Base-by-base conservation (phyloP, 2,888 invertebrate species). In the Lithophane leautieri region DNA sequence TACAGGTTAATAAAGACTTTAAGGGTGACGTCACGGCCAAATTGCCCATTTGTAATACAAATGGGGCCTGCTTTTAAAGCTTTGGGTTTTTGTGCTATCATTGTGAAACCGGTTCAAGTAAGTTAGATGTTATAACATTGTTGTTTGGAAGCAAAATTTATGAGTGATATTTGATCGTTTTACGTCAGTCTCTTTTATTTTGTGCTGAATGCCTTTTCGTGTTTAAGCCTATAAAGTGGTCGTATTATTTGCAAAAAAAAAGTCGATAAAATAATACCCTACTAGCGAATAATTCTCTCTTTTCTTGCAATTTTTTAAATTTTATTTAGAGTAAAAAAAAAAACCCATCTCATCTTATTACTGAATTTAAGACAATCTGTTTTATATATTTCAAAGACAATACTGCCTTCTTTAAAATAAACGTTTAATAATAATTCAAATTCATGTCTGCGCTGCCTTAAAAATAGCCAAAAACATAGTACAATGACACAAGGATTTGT, bases 1-100 rank as follows among this genome's bases (percentile, higher is more conserved):
- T 60, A 66, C 60, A 40, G 76, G 81, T 73, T 70, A 75, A 8
- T 70, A 75, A 8, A 61, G 81, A 78, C 73, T 74, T 42, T 22
- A n/a, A 28, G 0, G 9, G 14, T 80, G 80, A 78, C 76, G 61
- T 78, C 75, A 83, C 7, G 11, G 40, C 25, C 19, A 69, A 4
- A 56, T 50, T 70, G 52, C 44, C 50, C 60, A 70, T 72, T 70
- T 74, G 74, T 73, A 63, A 68, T 52, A 67, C n/a, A n/a, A n/a
- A n/a, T n/a, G 72, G 28, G 69, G 58, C 71, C 42, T 60, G 62
- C 47, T 72, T 14, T 54, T 44, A 4, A 19, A 74, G 28, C 14
- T 11, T 40, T 54, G n/a, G n/a, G 16, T 12, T 61, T 60, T 60
- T 44, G 34, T 34, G 4, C 8, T 47, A 47, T 81, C n/a, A 28